These are phyloP conservation scores for Chondrosia reniformis DNA, from an alignment of 37 sponge, comb jelly and placozoan species.

Conservation along the genomic window DNA sequence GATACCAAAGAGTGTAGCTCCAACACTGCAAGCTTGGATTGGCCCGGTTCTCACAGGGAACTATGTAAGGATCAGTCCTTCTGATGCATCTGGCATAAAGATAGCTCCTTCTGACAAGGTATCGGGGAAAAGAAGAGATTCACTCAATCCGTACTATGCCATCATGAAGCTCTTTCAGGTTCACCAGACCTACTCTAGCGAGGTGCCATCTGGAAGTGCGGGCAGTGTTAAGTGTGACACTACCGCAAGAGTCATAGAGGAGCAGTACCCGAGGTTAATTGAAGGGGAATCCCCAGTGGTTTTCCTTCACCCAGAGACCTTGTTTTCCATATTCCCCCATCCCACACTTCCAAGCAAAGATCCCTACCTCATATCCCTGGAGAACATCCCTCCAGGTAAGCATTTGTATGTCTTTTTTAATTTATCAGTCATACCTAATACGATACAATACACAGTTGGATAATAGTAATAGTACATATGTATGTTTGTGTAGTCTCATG, in stretches of 20 bases:
- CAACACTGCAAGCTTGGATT: neutral
- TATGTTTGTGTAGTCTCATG: no score
- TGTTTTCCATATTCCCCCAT: conserved; percentile 5
- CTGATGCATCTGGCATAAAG: neutral
- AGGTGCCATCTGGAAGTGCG: neutral
- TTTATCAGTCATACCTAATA: no score
- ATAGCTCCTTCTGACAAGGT: no score
- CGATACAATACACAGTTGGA: no score
- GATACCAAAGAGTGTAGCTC: neutral
- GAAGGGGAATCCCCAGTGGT: neutral
- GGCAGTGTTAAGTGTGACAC: neutral
- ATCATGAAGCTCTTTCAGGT: conserved; percentile 6
- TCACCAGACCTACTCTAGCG: neutral
- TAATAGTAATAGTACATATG: no score
- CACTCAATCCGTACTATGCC: neutral
- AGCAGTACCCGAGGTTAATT: neutral
- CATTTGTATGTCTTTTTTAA: neutral
- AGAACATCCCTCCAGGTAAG: neutral
- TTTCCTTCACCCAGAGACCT: conserved; percentile 17
- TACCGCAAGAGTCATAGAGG: neutral
- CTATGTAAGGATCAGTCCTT: neutral
- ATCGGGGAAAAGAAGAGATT: neutral
- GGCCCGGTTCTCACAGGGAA: neutral
- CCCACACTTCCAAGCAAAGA: neutral
- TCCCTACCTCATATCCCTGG: no score